Conservation (phyloP, 1,140 invertebrate species). For the Metaphire vulgaris region DNA sequence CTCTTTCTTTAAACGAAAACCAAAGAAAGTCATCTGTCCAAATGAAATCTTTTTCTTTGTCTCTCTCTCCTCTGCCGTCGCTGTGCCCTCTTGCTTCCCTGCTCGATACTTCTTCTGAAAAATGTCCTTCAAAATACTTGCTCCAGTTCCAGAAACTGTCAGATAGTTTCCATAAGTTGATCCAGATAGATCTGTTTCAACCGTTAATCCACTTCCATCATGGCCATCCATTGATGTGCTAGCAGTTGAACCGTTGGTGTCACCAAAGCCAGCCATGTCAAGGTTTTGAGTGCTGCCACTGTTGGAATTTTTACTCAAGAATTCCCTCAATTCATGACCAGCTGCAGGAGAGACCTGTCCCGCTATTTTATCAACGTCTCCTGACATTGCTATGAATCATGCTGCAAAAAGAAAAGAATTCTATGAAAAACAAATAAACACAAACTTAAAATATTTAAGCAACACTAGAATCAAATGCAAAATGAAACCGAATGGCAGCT, state of each 20-base stretch:
- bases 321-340: too few relatives aligned
- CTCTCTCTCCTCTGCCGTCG: neutral
- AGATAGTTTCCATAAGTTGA: conserved; percentile 13
- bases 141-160: conserved; percentile 17
- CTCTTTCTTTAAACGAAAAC: conserved; percentile 19
- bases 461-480: too few relatives aligned
- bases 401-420: too few relatives aligned
- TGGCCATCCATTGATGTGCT: neutral
- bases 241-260: neutral
- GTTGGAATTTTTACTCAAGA: neutral
- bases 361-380: too few relatives aligned
- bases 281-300: neutral
- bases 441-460: too few relatives aligned
- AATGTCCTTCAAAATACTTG: conserved; percentile 14
- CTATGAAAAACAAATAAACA: too few relatives aligned
- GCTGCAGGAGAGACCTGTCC: too few relatives aligned
- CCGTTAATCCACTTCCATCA: neutral
- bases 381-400: too few relatives aligned
- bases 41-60: neutral
- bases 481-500: too few relatives aligned
- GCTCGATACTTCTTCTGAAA: conserved; percentile 18
- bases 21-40: conserved; percentile 2
- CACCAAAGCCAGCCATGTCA: neutral
- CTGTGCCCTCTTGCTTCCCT: neutral
- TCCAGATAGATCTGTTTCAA: neutral